These are phyloP conservation scores for Thalassaphorura encarpata DNA, from an alignment of 1,140 invertebrate genomes.

Conservation along the genomic window DNA sequence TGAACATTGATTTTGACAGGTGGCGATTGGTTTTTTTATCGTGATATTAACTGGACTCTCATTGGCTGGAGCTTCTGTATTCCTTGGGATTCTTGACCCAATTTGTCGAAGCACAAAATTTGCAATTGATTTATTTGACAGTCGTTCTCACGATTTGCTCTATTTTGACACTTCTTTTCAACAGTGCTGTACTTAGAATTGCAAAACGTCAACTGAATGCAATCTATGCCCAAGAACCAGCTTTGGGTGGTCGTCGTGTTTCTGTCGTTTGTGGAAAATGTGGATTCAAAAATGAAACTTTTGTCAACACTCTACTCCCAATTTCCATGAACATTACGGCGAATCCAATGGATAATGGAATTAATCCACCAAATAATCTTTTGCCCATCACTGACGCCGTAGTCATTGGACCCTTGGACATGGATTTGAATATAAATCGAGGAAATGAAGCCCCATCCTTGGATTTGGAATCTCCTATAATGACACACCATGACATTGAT, in stretches of 20 bases:
- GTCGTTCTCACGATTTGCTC: slow-evolving; percentile 30
- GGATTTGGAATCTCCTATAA: neutral
- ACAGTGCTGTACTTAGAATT: slow-evolving; percentile 28
- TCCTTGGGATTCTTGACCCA: slow-evolving; percentile 20
- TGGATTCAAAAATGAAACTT: slow-evolving; percentile 28
- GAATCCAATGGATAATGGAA: neutral
- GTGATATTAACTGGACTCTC: slow-evolving; percentile 20
- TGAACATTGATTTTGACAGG: slow-evolving; percentile 15
- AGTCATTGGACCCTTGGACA: slow-evolving; percentile 14
- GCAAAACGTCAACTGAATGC: slow-evolving; percentile 32
- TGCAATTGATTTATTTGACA: slow-evolving; percentile 29
- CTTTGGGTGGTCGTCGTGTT: slow-evolving; percentile 10
- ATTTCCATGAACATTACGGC: neutral
- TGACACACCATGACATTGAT: neutral
- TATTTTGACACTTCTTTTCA: slow-evolving; percentile 30
- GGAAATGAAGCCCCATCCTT: neutral
- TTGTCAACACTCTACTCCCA: slow-evolving; percentile 20
- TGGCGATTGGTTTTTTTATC: slow-evolving; percentile 27
- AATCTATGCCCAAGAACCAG: slow-evolving; percentile 26
- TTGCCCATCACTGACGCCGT: slow-evolving; percentile 14
- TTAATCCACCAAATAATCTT: neutral
- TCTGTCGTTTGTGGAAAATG: slow-evolving; percentile 31
- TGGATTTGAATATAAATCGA: slow-evolving; percentile 1
- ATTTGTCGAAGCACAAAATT: slow-evolving; percentile 27
- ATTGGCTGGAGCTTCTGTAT: slow-evolving; percentile 25